These are phyloP conservation scores for Ammodytes marinus DNA, from an alignment of 2,113 vertebrate genomes.

Conservation along the genomic window DNA sequence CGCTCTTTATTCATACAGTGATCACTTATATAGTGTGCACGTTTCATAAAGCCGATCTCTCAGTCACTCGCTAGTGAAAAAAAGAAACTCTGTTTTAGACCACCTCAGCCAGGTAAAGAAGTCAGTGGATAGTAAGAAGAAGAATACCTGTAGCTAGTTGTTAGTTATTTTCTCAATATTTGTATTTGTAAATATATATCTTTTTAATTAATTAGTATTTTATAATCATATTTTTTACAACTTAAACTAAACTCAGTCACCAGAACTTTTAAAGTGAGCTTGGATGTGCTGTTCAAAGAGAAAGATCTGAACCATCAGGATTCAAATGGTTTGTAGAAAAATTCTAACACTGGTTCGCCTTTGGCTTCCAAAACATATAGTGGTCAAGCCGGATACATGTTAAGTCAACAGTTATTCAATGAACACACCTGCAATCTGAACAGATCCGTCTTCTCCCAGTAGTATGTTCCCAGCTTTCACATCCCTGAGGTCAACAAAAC, in stretches of 20 bases:
- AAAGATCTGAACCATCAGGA: background rate
- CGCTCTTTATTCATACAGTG: too few relatives aligned
- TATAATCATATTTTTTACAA: background rate
- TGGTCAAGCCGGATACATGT: background rate
- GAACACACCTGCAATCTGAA: slow-evolving; percentile 97
- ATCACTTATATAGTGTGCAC: too few relatives aligned
- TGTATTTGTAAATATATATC: too few relatives aligned
- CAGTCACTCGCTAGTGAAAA: too few relatives aligned
- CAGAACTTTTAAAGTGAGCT: too few relatives aligned
- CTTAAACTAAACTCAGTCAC: too few relatives aligned
- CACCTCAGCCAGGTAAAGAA: background rate
- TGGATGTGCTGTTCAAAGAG: too few relatives aligned
- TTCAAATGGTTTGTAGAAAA: background rate
- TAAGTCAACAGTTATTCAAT: background rate
- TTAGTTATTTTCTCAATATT: too few relatives aligned
- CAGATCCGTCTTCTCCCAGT: slow-evolving; percentile 96
- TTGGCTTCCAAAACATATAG: background rate
- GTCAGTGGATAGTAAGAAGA: background rate
- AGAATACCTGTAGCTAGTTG: too few relatives aligned
- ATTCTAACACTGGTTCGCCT: background rate
- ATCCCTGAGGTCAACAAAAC: slow-evolving; percentile 88
- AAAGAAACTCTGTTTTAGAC: background rate
- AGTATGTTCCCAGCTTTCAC: slow-evolving; percentile 99
- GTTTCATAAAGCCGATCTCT: too few relatives aligned
- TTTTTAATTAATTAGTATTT: background rate